Evolutionary conservation across 2,888 invertebrate genomes (phyloP), one percentile per base, ranked within the genome.

Genomic region (Lycophotia porphyrea): DNA sequence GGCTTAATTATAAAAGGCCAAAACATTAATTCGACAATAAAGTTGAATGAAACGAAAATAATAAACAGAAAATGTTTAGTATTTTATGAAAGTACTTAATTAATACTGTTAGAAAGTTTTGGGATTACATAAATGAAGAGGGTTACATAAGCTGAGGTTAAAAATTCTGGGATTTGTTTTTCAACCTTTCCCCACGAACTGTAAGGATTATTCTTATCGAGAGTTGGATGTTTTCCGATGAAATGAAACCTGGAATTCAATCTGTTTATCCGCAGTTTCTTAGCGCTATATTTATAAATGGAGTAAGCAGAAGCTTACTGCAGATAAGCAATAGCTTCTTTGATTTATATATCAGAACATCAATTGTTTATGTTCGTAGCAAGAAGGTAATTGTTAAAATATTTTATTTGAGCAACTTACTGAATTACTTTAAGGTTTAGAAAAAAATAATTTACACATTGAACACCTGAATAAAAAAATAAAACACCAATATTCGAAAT

Each of bases 1-100:
- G 24, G 27, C 34, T 69, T 76, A 69, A 52, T 77, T 61, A 63
- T 70, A 77, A 61, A 77, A 63, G 27, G 61, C 27, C 21, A n/a
- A 61, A 69, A 52, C 11, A 75, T 84, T 73, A 72, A 55, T 58
- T 64, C 63, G 39, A 39, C 66, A 71, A 55, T 36, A 15, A 74
- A 77, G 65, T 74, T 78, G n/a, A 63, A 66, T 65, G 24, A 68
- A 80, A 76, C 44, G n/a, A 71, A 78, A 74, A 68, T 55, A 74
- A 71, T 74, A 64, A 81, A 71, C 52, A 55, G 39, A 31, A 73
- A 63, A 77, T 63, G 58, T 78, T 76, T 52, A 44, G 21, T 80
- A 39, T 61, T 80, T 55, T n/a, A 55, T 42, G n/a, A 70, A 80
- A 49, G 47, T 66, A 55, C 65, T 47, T 70, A 66, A 80, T 75